Percentiles rank a stretch among this genome's conserved stretches.
Conservation (phyloP, 2,113 vertebrate genomes). For the Eupsittula cactorum region DNA sequence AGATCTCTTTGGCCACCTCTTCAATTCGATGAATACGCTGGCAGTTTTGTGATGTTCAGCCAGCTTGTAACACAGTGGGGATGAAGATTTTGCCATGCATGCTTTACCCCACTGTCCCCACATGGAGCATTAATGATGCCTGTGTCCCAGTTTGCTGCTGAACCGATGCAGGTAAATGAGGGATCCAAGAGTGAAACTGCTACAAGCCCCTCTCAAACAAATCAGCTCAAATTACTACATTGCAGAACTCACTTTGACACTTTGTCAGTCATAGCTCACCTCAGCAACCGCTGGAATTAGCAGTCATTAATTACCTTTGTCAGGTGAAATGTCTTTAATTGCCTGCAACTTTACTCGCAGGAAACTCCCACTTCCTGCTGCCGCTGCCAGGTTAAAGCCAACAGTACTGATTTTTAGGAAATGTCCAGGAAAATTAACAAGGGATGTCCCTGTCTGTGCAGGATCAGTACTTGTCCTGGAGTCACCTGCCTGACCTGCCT, state of each 20-base stretch:
- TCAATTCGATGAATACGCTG: not conserved
- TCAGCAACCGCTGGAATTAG: fast-evolving
- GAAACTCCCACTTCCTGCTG: not conserved
- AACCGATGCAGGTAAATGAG: not conserved
- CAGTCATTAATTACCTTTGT: not conserved
- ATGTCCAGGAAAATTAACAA: not conserved
- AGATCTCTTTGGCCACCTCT: not conserved
- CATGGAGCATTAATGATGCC: not conserved
- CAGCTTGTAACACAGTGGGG: fast-evolving
- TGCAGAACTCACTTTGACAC: not conserved
- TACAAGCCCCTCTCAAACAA: fast-evolving
- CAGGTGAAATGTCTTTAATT: slow-evolving; percentile 10
- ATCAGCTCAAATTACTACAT: not conserved
- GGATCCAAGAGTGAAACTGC: fast-evolving
- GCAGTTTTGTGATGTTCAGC: not conserved
- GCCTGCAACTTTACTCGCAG: not conserved
- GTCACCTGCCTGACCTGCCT: not conserved
- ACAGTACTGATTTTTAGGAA: not conserved
- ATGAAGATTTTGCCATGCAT: not conserved
- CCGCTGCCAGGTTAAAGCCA: not conserved
- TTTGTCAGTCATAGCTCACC: not conserved
- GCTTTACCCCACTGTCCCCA: not conserved
- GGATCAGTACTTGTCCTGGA: fast-evolving
- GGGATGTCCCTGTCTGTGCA: not conserved
- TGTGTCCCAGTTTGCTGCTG: not conserved